Evolutionary conservation across 2,797 vertebrate species (phyloP).

Genomic region (Aplochiton taeniatus): DNA sequence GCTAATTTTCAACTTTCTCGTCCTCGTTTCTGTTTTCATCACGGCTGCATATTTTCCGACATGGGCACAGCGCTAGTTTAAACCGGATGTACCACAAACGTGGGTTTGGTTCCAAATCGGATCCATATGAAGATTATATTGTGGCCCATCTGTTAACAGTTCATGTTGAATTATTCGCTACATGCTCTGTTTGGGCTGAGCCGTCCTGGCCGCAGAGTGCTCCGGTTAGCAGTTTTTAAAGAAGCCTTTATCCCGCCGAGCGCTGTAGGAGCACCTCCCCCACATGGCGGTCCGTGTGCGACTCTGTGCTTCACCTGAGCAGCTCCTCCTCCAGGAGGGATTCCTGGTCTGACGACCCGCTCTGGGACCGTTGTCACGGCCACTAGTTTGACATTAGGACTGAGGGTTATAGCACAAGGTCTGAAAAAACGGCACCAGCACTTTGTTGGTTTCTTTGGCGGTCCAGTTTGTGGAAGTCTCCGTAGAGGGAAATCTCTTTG

Average conservation of each 20-base stretch:
- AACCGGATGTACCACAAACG: conserved; percentile 63
- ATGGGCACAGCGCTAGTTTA: conserved; percentile 48
- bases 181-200: conserved; percentile 65
- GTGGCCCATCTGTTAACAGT: conserved; percentile 73
- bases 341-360: no score
- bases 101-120: conserved; percentile 65
- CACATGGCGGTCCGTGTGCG: background rate
- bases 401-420: no score
- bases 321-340: no score
- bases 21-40: conserved; percentile 35
- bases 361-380: no score
- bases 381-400: no score
- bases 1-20: conserved; percentile 41
- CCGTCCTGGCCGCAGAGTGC: conserved; percentile 55
- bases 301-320: background rate
- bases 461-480: no score
- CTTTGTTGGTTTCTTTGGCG: no score
- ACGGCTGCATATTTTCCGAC: conserved; percentile 50
- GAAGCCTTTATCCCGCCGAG: conserved; percentile 48
- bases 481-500: no score
- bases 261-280: conserved; percentile 22
- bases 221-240: conserved; percentile 63
- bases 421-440: no score
- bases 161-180: conserved; percentile 69
- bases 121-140: conserved; percentile 75